Conservation (phyloP, 2,797 vertebrate genomes). For the Setipinna tenuifilis region DNA sequence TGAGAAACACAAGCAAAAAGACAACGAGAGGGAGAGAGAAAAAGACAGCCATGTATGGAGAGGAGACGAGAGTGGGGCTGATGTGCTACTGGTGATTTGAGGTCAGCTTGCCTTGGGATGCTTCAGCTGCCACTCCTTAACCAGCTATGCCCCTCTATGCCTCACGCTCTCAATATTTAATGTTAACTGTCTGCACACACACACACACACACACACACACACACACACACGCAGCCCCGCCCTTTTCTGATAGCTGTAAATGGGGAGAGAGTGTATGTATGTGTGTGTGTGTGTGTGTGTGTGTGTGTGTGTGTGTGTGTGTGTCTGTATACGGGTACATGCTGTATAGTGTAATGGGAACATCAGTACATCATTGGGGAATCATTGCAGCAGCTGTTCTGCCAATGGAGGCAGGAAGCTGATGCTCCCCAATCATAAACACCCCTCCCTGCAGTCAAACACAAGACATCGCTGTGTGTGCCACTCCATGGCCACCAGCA, state of each 20-base stretch:
- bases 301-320: not conserved
- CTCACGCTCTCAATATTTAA: conserved; percentile 31
- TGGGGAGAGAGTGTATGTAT: not conserved
- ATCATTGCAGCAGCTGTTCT: conserved; percentile 34
- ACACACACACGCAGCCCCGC: not conserved
- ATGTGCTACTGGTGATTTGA: not conserved
- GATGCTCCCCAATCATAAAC: not conserved
- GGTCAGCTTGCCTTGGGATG: not conserved
- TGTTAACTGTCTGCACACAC: not conserved
- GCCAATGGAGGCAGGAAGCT: conserved; percentile 23
- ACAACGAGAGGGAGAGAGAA: too few relatives aligned
- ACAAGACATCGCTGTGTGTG: not conserved
- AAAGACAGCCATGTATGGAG: not conserved
- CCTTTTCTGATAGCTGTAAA: conserved; percentile 21
- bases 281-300: not conserved
- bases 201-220: not conserved
- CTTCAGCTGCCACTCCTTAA: not conserved
- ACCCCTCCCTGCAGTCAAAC: conserved; percentile 4
- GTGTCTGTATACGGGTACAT: not conserved
- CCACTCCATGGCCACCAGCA: not conserved
- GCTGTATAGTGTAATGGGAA: conserved; percentile 27
- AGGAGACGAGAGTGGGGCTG: not conserved
- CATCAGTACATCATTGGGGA: not conserved
- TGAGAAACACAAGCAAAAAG: too few relatives aligned
- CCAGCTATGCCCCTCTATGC: not conserved